A percentile compares a stretch with the other conserved stretches of the same genome.
phyloP scores from a whole-genome alignment of 2,113 vertebrate species.

The Clarias macrocephalus region DNA sequence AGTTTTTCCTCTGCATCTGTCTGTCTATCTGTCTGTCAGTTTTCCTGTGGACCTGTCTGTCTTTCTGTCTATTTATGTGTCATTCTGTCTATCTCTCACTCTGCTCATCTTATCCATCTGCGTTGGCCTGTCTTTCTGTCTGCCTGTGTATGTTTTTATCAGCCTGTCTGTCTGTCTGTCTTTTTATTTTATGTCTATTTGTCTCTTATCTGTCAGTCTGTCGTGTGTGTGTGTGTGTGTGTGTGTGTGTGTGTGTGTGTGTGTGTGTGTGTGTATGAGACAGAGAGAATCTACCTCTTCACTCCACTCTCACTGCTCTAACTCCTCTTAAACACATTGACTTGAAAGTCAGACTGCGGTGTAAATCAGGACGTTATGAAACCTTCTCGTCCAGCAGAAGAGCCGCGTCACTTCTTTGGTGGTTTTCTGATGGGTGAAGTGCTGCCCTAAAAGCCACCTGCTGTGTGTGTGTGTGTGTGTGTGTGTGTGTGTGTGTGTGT shows the following conservation, averaged over 20 bases:
- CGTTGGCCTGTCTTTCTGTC: not conserved
- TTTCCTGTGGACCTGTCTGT: not conserved
- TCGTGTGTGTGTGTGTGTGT: not conserved
- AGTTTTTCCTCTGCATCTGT: too few relatives aligned
- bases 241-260: too few relatives aligned
- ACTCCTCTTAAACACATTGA: not conserved
- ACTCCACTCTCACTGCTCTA: not conserved
- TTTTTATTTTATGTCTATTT: not conserved
- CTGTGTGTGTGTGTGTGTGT: conserved; percentile 34
- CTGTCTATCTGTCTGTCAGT: not conserved
- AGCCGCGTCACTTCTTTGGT: not conserved
- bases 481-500: conserved; percentile 21
- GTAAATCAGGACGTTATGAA: not conserved
- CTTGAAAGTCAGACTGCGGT: not conserved
- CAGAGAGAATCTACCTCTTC: not conserved
- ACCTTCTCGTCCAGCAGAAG: conserved; percentile 13
- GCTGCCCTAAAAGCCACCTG: conserved; percentile 3
- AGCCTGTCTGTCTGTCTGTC: not conserved
- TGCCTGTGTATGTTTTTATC: not conserved
- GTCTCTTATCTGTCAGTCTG: not conserved
- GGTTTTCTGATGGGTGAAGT: conserved; percentile 7
- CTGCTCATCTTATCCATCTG: too few relatives aligned
- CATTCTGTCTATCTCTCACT: not conserved
- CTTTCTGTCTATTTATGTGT: not conserved
- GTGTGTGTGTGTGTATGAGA: not conserved